Conservation (phyloP, 1,140 invertebrate genomes). For the Cydia amplana region DNA sequence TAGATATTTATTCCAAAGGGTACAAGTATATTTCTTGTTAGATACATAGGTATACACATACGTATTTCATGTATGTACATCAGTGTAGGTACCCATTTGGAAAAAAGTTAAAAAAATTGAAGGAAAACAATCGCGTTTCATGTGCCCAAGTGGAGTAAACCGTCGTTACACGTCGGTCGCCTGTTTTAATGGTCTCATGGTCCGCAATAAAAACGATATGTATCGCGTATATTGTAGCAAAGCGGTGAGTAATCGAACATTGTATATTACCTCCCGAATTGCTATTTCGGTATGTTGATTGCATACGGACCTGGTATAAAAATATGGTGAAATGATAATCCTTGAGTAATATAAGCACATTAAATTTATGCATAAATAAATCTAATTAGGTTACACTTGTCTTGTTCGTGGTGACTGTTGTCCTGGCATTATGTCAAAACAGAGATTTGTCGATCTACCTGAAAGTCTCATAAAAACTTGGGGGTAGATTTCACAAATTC, state of each 20-base stretch:
- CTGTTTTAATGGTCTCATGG: conserved; percentile 51
- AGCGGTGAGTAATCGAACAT: conserved; percentile 63
- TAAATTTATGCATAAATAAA: no score
- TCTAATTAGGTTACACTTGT: no score
- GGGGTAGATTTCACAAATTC: no score
- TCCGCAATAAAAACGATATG: conserved; percentile 58
- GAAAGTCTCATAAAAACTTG: no score
- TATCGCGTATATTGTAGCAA: conserved; percentile 56
- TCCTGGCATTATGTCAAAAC: no score
- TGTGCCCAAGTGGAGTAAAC: not conserved
- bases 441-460: no score
- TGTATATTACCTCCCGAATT: conserved; percentile 51
- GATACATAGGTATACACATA: no score
- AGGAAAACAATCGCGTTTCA: not conserved
- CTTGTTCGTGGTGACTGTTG: no score
- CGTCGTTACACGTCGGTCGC: conserved; percentile 34
- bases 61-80: no score
- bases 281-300: conserved; percentile 35
- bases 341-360: conserved; percentile 4
- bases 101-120: not conserved
- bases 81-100: no score
- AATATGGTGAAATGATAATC: conserved; percentile 32
- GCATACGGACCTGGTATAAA: conserved; percentile 48
- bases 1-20: no score
- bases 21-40: no score